Conservation (phyloP, 1,140 invertebrate species). For the Orchesella cincta region DNA sequence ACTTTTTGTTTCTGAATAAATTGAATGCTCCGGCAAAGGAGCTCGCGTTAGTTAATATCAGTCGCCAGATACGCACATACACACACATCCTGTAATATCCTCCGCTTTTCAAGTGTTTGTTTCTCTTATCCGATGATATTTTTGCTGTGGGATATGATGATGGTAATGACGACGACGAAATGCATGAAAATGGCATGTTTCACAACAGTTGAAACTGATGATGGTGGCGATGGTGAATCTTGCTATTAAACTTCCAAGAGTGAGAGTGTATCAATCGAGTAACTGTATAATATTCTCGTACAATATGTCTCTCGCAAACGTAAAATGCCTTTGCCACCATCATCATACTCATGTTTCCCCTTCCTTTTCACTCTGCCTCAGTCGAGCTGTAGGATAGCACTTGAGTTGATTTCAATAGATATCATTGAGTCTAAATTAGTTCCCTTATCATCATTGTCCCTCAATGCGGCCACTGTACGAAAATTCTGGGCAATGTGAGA, state of each 20-base stretch:
- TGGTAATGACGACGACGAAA: not conserved
- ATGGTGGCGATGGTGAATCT: not conserved
- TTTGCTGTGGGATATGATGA: not conserved
- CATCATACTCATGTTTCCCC: not conserved
- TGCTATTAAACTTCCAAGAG: slow-evolving; percentile 1
- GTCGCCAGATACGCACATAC: not conserved
- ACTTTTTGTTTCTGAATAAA: not conserved
- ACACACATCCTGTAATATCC: too few species aligned
- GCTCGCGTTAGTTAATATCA: too few species aligned
- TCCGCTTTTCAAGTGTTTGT: not conserved
- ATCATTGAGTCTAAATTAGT: slow-evolving; percentile 19
- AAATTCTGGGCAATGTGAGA: not conserved
- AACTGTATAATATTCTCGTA: too few species aligned
- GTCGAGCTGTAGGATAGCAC: not conserved
- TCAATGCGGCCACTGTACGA: not conserved
- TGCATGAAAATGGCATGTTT: slow-evolving; percentile 20
- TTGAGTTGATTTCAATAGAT: slow-evolving; percentile 25
- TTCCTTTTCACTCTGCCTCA: not conserved
- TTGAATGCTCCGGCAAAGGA: too few species aligned
- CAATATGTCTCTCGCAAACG: too few species aligned
- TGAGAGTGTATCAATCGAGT: too few species aligned
- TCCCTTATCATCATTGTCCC: slow-evolving; percentile 4
- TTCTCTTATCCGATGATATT: not conserved
- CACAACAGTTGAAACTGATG: not conserved
- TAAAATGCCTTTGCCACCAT: slow-evolving; percentile 4